These are phyloP conservation scores for Lagopus muta DNA, from an alignment of 2,113 vertebrate species.

Conservation along the genomic window DNA sequence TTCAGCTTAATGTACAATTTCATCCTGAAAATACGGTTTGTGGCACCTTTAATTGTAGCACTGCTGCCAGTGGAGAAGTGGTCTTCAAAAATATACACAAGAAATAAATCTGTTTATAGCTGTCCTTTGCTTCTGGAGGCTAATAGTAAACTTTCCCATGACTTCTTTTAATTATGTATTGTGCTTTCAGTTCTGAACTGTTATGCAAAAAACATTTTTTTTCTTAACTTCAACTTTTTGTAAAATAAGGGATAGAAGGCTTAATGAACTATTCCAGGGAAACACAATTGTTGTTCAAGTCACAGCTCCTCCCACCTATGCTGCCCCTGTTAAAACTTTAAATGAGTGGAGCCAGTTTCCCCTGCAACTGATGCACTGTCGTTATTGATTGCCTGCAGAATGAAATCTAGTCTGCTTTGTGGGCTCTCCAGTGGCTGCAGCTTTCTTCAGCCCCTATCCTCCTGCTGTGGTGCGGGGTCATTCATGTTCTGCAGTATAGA, in stretches of 20 bases:
- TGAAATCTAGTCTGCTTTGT: background rate
- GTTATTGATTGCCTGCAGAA: background rate
- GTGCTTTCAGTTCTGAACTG: background rate
- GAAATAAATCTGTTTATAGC: background rate
- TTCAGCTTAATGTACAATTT: background rate
- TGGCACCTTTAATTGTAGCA: background rate
- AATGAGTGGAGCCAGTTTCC: background rate
- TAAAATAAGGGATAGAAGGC: background rate
- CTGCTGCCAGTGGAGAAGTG: background rate
- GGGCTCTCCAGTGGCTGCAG: too few relatives aligned
- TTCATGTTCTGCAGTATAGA: too few relatives aligned
- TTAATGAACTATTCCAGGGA: background rate
- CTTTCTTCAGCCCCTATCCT: too few relatives aligned
- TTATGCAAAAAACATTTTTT: background rate
- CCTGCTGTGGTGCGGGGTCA: too few relatives aligned
- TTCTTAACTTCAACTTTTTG: background rate
- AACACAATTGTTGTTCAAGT: background rate
- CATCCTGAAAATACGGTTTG: background rate
- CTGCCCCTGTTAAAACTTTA: background rate
- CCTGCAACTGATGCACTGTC: background rate
- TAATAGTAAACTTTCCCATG: background rate
- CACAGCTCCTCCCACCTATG: background rate
- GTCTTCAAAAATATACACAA: background rate
- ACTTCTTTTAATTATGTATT: background rate
- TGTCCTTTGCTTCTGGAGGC: background rate